Evolutionary conservation across 2,113 vertebrate genomes (phyloP), one percentile per base, ranked within the genome.

Genomic region (Perca fluviatilis): DNA sequence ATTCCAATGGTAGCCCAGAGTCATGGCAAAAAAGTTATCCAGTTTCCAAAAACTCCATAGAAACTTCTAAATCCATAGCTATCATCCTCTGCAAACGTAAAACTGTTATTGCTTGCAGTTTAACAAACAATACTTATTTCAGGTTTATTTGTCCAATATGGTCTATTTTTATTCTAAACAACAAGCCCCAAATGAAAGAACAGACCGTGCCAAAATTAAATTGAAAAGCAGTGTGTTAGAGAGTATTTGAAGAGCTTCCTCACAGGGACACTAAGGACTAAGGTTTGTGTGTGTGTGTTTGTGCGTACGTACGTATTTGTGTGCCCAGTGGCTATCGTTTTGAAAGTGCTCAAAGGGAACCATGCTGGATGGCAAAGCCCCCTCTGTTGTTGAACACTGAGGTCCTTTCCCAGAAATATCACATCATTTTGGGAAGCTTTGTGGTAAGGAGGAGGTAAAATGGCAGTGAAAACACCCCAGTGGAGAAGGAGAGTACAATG

Each of bases 321-420:
- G 14, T 60, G 50, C 62, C 51, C 77, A 75, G 61, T 81, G 69
- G 76, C 69, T 85, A 85, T 89, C 69, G 23, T 74, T 92, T 79
- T 87, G 67, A 83, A 84, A 86, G 75, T 68, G 63, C 80, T 95
- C 86, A 84, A 85, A 89, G 89, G 88, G 85, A 93, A 91, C 87
- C 89, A 86, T 80, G 84, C 70, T 76, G 79, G 69, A 80, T n/a
- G 47, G 84, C 74, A 85, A 90, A 86, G 80, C 77, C 68, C 63
- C 88, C 79, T 85, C 84, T 91, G 88, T 83, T 81, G 86, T 87
- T 83, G 74, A 91, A 84, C 84, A 88, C 79, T 91, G 79, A 54
- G 88, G 78, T 91, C 82, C 69, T 62, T 83, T 86, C 86, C 86
- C 76, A 87, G 85, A 93, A 94, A 94, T 91, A 90, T 88, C 86